These are phyloP conservation scores for Drosophila incognita DNA, from an alignment of 2,888 invertebrate genomes.

Conservation along the genomic window DNA sequence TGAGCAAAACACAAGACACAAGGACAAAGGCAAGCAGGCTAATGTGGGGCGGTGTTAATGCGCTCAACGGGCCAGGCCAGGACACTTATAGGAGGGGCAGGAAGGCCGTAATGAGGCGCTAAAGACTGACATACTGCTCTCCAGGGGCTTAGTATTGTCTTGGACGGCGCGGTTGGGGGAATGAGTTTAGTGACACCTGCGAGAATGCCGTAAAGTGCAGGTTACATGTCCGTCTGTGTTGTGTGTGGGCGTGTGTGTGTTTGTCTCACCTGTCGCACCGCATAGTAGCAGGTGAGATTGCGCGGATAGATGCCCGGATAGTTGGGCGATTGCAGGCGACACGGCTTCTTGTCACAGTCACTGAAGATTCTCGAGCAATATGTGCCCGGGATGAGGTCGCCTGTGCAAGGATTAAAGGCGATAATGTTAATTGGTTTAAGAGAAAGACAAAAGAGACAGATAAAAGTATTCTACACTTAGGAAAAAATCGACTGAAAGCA, in stretches of 20 bases:
- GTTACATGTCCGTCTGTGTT: neutral
- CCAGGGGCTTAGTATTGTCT: conserved; percentile 14
- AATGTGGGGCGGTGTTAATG: conserved; percentile 32
- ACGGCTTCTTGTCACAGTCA: conserved; percentile 95
- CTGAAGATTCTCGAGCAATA: conserved; percentile 97
- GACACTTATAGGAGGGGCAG: neutral
- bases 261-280: conserved; percentile 88
- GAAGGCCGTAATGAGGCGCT: conserved; percentile 38
- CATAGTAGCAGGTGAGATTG: conserved; percentile 97
- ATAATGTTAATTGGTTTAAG: neutral
- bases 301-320: conserved; percentile 97
- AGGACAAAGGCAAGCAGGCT: conserved; percentile 9
- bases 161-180: neutral
- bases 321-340: conserved; percentile 95
- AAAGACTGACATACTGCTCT: conserved; percentile 47
- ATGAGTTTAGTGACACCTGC: conserved; percentile 36
- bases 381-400: conserved; percentile 95
- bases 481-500: neutral
- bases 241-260: neutral
- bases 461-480: neutral
- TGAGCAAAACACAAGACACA: conserved; percentile 43
- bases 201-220: conserved; percentile 7
- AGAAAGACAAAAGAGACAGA: neutral
- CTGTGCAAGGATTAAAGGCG: conserved; percentile 84
- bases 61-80: conserved; percentile 5